Conservation (phyloP, 2,797 vertebrate species). For the Apodemus agrarius region DNA sequence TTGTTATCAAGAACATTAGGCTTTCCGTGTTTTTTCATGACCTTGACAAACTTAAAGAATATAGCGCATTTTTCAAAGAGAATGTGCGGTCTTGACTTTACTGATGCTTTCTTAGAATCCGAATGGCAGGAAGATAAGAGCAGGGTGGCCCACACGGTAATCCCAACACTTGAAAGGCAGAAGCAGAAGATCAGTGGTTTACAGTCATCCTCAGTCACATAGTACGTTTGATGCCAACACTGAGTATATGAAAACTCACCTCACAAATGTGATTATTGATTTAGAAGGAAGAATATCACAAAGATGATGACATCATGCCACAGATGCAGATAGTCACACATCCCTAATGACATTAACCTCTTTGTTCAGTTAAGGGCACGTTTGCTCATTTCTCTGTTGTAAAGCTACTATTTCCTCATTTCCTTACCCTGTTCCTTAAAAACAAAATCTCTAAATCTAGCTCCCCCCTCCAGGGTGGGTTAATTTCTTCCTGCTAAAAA, state of each 20-base stretch:
- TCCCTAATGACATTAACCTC: background rate
- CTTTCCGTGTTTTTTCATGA: constrained; percentile 13
- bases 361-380: background rate
- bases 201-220: background rate
- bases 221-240: background rate
- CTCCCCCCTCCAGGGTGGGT: background rate
- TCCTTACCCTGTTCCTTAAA: background rate
- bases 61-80: background rate
- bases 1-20: background rate
- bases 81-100: background rate
- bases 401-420: constrained; percentile 21
- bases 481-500: constrained; percentile 41
- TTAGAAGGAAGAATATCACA: background rate
- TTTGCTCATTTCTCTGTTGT: background rate
- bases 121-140: background rate
- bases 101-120: background rate
- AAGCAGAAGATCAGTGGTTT: no score
- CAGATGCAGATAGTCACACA: background rate
- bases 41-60: constrained; percentile 29
- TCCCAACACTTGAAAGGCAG: background rate
- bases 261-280: background rate
- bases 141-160: background rate
- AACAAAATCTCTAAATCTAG: constrained; percentile 20
- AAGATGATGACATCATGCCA: background rate
- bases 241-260: background rate